These are phyloP conservation scores for Parambassis ranga DNA, from an alignment of 2,797 vertebrate species.

Conservation along the genomic window DNA sequence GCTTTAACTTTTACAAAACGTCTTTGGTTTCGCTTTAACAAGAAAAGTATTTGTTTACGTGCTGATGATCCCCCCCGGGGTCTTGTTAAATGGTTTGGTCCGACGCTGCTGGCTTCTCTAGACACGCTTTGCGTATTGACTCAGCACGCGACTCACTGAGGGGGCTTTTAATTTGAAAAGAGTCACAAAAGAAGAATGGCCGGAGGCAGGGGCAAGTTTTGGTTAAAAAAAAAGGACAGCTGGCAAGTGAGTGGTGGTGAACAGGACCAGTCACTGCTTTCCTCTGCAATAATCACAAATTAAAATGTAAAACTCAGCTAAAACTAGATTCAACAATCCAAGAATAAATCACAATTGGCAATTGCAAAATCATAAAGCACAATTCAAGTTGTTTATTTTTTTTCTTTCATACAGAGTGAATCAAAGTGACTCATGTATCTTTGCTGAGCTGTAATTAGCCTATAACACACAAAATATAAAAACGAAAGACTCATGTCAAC, in stretches of 20 bases:
- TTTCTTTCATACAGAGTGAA: too few species aligned
- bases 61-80: rapidly evolving
- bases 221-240: slow-evolving; percentile 62
- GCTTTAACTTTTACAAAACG: rapidly evolving
- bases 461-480: too few species aligned
- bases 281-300: not conserved
- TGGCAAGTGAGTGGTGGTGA: slow-evolving; percentile 47
- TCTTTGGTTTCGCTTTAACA: rapidly evolving
- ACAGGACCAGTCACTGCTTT: slow-evolving; percentile 2
- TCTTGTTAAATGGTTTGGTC: slow-evolving; percentile 39
- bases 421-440: too few species aligned
- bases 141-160: slow-evolving; percentile 63
- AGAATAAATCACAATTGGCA: not conserved
- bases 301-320: not conserved
- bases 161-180: slow-evolving; percentile 42
- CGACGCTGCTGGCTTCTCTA: slow-evolving; percentile 34
- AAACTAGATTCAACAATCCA: not conserved
- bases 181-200: slow-evolving; percentile 48
- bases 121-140: slow-evolving; percentile 63
- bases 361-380: too few species aligned
- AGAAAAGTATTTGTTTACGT: rapidly evolving
- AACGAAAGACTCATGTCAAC: too few species aligned
- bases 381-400: too few species aligned
- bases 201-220: slow-evolving; percentile 37
- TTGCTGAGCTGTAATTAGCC: too few species aligned